phyloP scores from a whole-genome alignment of 2,888 invertebrate species.

The Glaucopsyche alexis region DNA sequence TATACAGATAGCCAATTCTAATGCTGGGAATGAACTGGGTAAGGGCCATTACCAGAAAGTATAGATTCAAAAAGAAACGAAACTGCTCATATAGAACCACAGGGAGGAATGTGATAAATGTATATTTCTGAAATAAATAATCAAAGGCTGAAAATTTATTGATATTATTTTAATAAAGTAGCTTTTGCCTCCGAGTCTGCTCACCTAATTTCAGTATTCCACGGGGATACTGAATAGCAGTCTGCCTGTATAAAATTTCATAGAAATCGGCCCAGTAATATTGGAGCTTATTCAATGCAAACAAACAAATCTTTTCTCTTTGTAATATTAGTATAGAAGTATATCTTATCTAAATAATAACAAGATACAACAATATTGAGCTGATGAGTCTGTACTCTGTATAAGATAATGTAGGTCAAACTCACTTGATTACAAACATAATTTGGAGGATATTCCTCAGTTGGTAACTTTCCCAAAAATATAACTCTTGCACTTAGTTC shows the following conservation, averaged over 20 bases:
- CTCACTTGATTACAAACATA: conserved; percentile 94
- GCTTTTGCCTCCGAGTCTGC: no score
- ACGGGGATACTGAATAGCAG: no score
- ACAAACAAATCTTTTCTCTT: no score
- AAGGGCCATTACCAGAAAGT: conserved; percentile 98
- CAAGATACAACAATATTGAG: background rate
- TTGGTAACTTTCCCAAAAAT: conserved; percentile 86
- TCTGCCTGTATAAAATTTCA: no score
- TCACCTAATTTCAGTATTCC: no score
- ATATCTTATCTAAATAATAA: background rate
- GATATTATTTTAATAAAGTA: no score
- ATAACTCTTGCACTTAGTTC: conserved; percentile 89
- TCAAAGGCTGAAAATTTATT: background rate
- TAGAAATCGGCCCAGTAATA: no score
- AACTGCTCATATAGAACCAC: conserved; percentile 98
- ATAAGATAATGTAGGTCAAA: conserved; percentile 36
- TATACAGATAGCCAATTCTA: conserved; percentile 97
- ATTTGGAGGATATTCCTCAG: conserved; percentile 95
- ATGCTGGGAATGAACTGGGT: conserved; percentile 99
- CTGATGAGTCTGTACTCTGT: background rate
- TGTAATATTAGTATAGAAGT: no score
- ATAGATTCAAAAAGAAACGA: conserved; percentile 98
- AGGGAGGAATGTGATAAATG: conserved; percentile 92
- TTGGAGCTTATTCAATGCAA: no score
- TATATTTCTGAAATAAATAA: conserved; percentile 90